These are phyloP conservation scores for Cylloceria caligata DNA, from an alignment of 2,888 invertebrate species.

Conservation along the genomic window DNA sequence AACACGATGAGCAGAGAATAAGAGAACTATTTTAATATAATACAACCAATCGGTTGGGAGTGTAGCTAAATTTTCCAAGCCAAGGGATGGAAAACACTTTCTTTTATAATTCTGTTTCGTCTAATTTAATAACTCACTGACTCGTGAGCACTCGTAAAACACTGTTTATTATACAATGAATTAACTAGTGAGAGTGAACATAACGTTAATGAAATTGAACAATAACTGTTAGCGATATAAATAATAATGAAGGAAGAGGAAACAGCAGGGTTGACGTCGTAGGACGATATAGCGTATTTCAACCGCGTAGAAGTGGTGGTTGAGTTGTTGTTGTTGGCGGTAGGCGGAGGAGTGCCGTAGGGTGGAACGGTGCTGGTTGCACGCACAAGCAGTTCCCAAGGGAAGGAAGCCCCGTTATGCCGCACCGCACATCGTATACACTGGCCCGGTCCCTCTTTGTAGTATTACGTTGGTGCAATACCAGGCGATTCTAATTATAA, in stretches of 20 bases:
- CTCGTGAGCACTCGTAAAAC: neutral
- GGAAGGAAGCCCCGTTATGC: conserved; percentile 61
- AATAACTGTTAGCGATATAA: conserved; percentile 71
- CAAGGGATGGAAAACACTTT: neutral
- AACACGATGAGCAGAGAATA: conserved; percentile 10
- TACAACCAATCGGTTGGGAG: neutral
- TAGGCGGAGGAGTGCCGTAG: conserved; percentile 36
- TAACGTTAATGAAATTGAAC: conserved; percentile 75
- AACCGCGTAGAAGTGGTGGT: conserved; percentile 58
- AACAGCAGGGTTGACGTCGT: conserved; percentile 39
- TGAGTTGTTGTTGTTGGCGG: conserved; percentile 56
- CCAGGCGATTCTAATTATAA: conserved; percentile 73
- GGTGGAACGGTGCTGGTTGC: conserved; percentile 60
- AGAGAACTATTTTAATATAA: neutral
- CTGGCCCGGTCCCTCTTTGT: conserved; percentile 57
- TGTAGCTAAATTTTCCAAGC: neutral
- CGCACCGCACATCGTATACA: conserved; percentile 53
- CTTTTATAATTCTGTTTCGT: neutral
- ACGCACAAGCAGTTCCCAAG: conserved; percentile 65
- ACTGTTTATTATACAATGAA: conserved; percentile 7
- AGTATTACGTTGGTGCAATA: conserved; percentile 58
- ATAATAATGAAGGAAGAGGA: conserved; percentile 39
- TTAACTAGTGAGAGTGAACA: conserved; percentile 32
- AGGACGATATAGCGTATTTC: conserved; percentile 42
- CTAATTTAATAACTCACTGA: neutral